Conservation (phyloP, 2,797 vertebrate species). For the Lophius americanus region DNA sequence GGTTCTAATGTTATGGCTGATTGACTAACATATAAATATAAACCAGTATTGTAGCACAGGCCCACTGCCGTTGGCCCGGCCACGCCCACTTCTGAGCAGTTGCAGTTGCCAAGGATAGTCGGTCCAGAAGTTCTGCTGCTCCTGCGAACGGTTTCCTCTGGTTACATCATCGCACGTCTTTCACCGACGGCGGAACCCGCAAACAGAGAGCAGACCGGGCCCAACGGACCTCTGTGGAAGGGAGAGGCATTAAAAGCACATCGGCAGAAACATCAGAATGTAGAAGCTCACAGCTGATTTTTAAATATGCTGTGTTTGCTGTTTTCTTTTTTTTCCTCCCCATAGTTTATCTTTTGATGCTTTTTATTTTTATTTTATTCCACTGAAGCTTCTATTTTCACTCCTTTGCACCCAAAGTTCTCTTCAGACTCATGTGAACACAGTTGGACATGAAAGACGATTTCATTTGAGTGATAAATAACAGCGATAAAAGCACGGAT, state of each 20-base stretch:
- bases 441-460: conserved; percentile 45
- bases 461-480: conserved; percentile 53
- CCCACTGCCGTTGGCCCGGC: conserved; percentile 18
- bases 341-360: conserved; percentile 4
- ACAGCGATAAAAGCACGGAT: conserved; percentile 29
- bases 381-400: conserved; percentile 18
- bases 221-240: conserved; percentile 5
- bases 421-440: conserved; percentile 40
- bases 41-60: no score
- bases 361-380: neutral
- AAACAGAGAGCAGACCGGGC: conserved; percentile 39
- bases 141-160: conserved; percentile 58
- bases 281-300: conserved; percentile 21
- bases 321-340: conserved; percentile 13
- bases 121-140: conserved; percentile 30
- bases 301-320: conserved; percentile 38
- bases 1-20: no score
- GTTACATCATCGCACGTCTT: conserved; percentile 72
- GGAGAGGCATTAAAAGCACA: conserved; percentile 4
- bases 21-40: no score
- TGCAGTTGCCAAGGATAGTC: conserved; percentile 43
- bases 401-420: conserved; percentile 40
- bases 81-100: conserved; percentile 19
- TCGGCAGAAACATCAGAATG: conserved; percentile 24
- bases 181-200: conserved; percentile 53